These are phyloP conservation scores for Erebia palarica DNA, from an alignment of 2,888 invertebrate species.

Conservation along the genomic window DNA sequence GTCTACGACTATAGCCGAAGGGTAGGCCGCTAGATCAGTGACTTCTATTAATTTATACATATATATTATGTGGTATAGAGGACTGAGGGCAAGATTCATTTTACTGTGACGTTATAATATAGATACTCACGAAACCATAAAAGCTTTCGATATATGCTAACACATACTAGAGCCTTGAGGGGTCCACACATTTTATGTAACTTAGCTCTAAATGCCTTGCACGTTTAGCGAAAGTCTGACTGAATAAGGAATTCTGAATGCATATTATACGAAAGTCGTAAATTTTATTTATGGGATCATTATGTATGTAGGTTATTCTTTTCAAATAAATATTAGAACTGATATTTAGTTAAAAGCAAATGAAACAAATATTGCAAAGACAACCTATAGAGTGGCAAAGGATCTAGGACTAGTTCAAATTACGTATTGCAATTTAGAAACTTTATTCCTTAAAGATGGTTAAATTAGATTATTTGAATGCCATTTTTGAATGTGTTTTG, in stretches of 20 bases:
- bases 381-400: background rate
- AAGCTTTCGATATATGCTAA: background rate
- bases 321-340: background rate
- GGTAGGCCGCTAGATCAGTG: too few relatives aligned
- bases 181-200: conserved; percentile 32
- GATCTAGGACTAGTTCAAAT: too few relatives aligned
- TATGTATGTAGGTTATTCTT: background rate
- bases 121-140: background rate
- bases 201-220: conserved; percentile 28
- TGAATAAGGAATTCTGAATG: conserved; percentile 17
- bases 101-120: background rate
- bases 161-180: background rate
- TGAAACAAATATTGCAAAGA: background rate
- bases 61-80: too few relatives aligned
- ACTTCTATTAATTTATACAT: too few relatives aligned
- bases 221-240: conserved; percentile 36
- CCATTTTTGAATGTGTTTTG: too few relatives aligned
- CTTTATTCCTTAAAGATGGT: too few relatives aligned
- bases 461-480: too few relatives aligned
- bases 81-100: too few relatives aligned
- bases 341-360: too few relatives aligned
- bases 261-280: conserved; percentile 3
- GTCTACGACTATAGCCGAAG: too few relatives aligned
- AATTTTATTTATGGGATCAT: conserved; percentile 1
- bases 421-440: too few relatives aligned